Conservation (phyloP, 2,113 vertebrate species). For the Spheniscus mendiculus region DNA sequence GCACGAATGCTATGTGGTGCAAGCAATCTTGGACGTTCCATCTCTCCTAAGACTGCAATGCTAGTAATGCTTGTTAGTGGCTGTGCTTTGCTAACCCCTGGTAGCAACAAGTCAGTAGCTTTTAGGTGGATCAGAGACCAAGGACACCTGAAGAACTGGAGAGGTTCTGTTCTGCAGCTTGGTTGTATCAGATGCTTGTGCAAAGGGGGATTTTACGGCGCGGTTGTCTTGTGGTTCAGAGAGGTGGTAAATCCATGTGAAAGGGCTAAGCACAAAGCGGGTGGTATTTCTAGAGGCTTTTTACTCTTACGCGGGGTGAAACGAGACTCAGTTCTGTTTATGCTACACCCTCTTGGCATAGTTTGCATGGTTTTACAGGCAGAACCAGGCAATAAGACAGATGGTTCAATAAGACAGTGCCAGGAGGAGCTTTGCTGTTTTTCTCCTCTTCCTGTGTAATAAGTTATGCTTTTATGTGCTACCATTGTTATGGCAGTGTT, state of each 20-base stretch:
- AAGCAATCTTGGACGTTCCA: neutral
- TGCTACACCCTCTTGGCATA: conserved; percentile 59
- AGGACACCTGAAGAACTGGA: neutral
- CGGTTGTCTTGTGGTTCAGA: neutral
- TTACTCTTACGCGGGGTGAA: conserved; percentile 4
- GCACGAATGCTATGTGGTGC: neutral
- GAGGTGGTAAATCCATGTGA: neutral
- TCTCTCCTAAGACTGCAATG: neutral
- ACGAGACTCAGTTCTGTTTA: conserved; percentile 48
- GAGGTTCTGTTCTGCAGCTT: neutral
- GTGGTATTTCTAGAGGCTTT: neutral
- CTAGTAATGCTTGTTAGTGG: neutral
- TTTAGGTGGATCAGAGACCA: neutral
- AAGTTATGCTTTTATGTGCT: neutral
- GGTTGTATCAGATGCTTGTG: neutral
- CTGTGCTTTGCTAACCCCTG: neutral
- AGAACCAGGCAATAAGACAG: conserved; percentile 51
- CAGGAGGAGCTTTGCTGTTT: conserved; percentile 61
- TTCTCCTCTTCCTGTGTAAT: conserved; percentile 36
- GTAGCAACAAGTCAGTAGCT: neutral
- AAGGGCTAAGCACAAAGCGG: neutral
- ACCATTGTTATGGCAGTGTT: neutral
- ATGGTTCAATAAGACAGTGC: conserved; percentile 39
- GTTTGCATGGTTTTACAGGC: conserved; percentile 39
- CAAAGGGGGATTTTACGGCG: neutral